Evolutionary conservation across 1,140 invertebrate genomes (phyloP).

Genomic region (Drosophila saltans): DNA sequence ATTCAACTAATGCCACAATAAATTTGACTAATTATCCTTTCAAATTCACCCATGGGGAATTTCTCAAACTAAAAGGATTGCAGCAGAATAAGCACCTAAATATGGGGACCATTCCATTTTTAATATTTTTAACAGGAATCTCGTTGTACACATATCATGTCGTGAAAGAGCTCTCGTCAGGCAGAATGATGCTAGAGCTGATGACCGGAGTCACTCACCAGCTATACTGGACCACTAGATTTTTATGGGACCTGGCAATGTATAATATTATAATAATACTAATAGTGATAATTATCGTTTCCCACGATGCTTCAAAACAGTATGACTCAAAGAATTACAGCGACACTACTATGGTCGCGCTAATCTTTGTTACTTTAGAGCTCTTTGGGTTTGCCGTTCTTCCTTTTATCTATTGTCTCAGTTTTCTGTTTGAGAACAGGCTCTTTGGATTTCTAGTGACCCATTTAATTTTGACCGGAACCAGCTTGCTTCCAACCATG

Average conservation of each 20-base stretch:
- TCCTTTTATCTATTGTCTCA: constrained; percentile 16
- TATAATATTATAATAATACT: not conserved
- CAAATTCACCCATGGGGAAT: not conserved
- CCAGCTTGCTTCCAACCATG: not conserved
- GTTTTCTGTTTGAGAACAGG: not conserved
- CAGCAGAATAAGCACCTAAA: not conserved
- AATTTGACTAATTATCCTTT: constrained; percentile 20
- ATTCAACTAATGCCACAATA: not conserved
- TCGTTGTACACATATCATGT: not conserved
- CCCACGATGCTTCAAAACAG: no score
- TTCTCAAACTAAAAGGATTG: not conserved
- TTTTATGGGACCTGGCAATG: constrained; percentile 4
- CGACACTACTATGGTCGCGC: not conserved
- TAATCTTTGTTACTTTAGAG: not conserved
- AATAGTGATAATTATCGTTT: not conserved
- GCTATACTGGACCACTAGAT: not conserved
- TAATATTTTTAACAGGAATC: not conserved
- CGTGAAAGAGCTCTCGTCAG: not conserved
- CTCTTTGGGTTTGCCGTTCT: constrained; percentile 11
- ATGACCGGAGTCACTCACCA: not conserved
- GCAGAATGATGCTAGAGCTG: not conserved
- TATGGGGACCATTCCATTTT: not conserved
- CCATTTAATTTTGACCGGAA: not conserved
- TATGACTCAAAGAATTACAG: not conserved
- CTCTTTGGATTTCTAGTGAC: constrained; percentile 9